Percentiles rank a stretch among this genome's conserved stretches.
Conservation (phyloP, 1,140 invertebrate genomes). For the Zaprionus vittiger region DNA sequence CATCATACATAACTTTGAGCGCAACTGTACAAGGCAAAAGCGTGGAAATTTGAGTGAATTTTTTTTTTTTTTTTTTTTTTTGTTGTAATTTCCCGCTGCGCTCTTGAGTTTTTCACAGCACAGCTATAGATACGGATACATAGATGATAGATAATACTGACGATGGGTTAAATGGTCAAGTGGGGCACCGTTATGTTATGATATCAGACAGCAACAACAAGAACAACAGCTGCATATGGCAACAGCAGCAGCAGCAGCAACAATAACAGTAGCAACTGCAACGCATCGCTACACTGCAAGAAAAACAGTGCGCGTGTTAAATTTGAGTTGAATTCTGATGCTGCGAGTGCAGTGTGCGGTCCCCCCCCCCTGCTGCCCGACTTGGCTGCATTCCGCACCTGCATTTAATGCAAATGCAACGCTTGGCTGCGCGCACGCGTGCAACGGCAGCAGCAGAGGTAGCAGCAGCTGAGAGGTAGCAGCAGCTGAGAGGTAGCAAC, state of each 20-base stretch:
- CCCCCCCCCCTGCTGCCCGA: not conserved
- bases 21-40: not conserved
- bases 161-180: slow-evolving; percentile 11
- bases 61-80: not conserved
- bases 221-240: slow-evolving; percentile 20
- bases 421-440: slow-evolving; percentile 6
- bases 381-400: slow-evolving; percentile 4
- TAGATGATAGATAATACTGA: slow-evolving; percentile 5
- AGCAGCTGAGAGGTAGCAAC: slow-evolving; percentile 7
- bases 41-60: slow-evolving; percentile 9
- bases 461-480: slow-evolving; percentile 16
- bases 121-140: not conserved
- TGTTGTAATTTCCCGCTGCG: not conserved
- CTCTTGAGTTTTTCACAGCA: not conserved
- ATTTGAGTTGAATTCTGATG: slow-evolving; percentile 6
- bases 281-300: not conserved
- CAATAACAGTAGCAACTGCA: slow-evolving; percentile 45
- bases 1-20: not conserved
- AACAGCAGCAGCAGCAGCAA: slow-evolving; percentile 12
- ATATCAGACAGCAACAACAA: slow-evolving; percentile 20
- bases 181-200: slow-evolving; percentile 7
- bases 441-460: slow-evolving; percentile 29
- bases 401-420: slow-evolving; percentile 10
- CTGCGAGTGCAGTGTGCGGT: not conserved
- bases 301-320: slow-evolving; percentile 8